phyloP scores from a whole-genome alignment of 2,888 invertebrate species.

The Seira ritae region DNA sequence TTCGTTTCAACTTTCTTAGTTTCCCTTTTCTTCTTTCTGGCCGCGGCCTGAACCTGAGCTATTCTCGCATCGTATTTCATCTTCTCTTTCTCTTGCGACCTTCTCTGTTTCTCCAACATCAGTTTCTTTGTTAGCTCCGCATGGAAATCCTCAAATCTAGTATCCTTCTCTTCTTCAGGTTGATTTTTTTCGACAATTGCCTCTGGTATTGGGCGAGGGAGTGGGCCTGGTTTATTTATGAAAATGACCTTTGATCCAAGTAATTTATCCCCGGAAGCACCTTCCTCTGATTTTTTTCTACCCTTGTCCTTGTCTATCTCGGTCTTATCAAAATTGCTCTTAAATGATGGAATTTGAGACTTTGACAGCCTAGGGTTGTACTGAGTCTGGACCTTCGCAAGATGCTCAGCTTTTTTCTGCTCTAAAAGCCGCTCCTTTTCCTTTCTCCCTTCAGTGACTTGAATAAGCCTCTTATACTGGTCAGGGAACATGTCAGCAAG shows the following conservation, averaged over 20 bases:
- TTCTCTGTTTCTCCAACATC: background rate
- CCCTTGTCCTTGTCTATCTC: background rate
- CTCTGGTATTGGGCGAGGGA: too few species aligned
- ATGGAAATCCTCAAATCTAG: slow-evolving; percentile 9
- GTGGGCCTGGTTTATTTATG: background rate
- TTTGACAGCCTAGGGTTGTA: too few species aligned
- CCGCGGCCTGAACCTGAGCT: background rate
- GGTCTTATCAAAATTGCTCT: too few species aligned
- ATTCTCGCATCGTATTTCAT: too few species aligned
- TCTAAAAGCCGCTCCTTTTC: background rate
- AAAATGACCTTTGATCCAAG: slow-evolving; percentile 17
- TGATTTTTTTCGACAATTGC: too few species aligned
- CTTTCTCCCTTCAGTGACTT: background rate
- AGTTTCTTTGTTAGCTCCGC: slow-evolving; percentile 19
- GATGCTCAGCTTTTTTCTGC: background rate
- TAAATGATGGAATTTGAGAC: too few species aligned
- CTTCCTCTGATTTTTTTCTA: background rate
- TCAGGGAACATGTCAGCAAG: too few species aligned
- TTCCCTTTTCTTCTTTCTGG: background rate
- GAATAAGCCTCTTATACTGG: background rate
- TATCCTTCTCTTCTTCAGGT: background rate
- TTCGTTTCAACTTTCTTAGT: background rate
- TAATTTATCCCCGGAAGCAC: background rate
- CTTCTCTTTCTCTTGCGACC: background rate
- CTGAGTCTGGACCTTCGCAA: too few species aligned